phyloP scores from a whole-genome alignment of 2,797 vertebrate genomes.

The Eospalax fontanierii region DNA sequence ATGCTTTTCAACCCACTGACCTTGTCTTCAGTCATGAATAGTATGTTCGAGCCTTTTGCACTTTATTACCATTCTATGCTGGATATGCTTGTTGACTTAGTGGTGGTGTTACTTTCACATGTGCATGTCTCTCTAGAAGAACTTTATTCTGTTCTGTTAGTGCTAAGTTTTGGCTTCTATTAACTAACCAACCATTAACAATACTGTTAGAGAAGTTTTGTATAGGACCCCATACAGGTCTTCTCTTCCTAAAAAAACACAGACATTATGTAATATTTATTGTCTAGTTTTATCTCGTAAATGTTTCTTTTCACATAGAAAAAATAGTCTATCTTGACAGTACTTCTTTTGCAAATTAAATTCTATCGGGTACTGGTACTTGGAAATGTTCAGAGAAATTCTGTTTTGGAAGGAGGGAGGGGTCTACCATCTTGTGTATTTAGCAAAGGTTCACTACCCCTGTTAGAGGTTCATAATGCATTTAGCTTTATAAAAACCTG shows the following conservation, averaged over 20 bases:
- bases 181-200: neutral
- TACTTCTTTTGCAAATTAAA: neutral
- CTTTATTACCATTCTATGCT: neutral
- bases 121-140: neutral
- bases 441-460: neutral
- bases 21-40: neutral
- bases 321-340: neutral
- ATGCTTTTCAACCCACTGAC: neutral
- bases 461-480: neutral
- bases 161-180: neutral
- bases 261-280: neutral
- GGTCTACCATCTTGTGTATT: neutral
- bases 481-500: neutral
- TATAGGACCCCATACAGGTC: neutral
- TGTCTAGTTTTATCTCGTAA: neutral
- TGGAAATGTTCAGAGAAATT: neutral
- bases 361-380: neutral
- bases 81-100: neutral
- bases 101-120: neutral
- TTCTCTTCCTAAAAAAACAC: neutral
- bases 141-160: neutral
- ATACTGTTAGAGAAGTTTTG: constrained; percentile 20
- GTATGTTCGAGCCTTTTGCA: neutral
- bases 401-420: neutral
- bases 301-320: constrained; percentile 24